A percentile compares a stretch with the other conserved stretches of the same genome.
phyloP scores from a whole-genome alignment of 2,888 invertebrate genomes.

The Sinhomidia bicolor region DNA sequence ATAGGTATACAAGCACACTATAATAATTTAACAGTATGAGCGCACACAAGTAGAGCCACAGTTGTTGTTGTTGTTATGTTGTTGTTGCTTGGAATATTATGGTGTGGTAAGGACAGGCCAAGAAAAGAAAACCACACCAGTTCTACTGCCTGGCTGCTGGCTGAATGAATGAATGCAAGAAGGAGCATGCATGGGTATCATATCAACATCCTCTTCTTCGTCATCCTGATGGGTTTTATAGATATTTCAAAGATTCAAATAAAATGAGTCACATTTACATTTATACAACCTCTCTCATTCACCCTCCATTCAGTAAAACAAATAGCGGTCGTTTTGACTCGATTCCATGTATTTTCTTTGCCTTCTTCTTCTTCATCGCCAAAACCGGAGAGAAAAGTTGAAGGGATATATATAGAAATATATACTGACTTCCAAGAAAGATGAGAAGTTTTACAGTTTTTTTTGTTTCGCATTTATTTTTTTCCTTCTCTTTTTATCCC shows the following conservation, averaged over 20 bases:
- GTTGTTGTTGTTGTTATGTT: slow-evolving; percentile 6
- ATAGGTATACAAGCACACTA: too few relatives aligned
- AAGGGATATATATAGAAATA: too few relatives aligned
- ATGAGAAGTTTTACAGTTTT: slow-evolving; percentile 33
- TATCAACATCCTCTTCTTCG: background rate
- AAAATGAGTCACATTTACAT: slow-evolving; percentile 63
- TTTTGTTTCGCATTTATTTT: slow-evolving; percentile 31
- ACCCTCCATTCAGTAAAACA: slow-evolving; percentile 36
- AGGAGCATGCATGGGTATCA: background rate
- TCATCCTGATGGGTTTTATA: slow-evolving; percentile 22
- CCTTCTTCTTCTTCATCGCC: background rate
- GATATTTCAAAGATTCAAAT: slow-evolving; percentile 62
- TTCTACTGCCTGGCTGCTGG: background rate
- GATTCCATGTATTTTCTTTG: background rate
- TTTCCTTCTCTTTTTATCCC: slow-evolving; percentile 12
- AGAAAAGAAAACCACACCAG: background rate
- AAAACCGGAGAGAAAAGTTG: background rate
- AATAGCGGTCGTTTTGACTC: slow-evolving; percentile 28
- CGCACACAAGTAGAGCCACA: background rate
- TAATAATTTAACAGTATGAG: too few relatives aligned
- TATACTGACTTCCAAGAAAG: background rate
- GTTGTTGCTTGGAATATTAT: background rate
- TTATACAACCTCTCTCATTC: slow-evolving; percentile 59
- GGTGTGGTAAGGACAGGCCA: slow-evolving; percentile 32
- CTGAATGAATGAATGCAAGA: background rate